These are phyloP conservation scores for Enteromius paludinosus DNA, from an alignment of 2,797 vertebrate species.

Conservation along the genomic window DNA sequence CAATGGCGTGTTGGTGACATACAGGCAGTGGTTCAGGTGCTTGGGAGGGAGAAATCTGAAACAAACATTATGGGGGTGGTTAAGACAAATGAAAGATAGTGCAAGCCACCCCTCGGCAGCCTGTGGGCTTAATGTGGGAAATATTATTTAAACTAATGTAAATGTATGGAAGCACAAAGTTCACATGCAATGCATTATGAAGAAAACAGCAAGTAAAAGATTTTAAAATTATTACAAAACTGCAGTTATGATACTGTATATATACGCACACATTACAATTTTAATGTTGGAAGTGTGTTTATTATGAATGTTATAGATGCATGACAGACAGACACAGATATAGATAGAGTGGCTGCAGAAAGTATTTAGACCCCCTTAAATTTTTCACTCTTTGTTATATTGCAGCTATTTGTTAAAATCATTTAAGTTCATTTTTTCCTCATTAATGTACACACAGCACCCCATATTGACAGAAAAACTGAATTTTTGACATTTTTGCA, in stretches of 20 bases:
- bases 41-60: slow-evolving; percentile 60
- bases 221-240: neutral
- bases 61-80: slow-evolving; percentile 40
- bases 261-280: neutral
- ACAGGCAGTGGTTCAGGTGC: slow-evolving; percentile 56
- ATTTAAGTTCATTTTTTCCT: too few relatives aligned
- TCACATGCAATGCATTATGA: neutral
- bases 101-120: neutral
- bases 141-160: neutral
- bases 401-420: too few relatives aligned
- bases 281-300: neutral
- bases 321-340: neutral
- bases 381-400: too few relatives aligned
- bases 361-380: too few relatives aligned
- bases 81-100: slow-evolving; percentile 43
- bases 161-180: neutral
- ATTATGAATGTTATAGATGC: neutral
- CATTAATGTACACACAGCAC: too few relatives aligned
- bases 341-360: too few relatives aligned
- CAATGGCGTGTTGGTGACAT: slow-evolving; percentile 54
- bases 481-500: too few relatives aligned
- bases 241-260: neutral
- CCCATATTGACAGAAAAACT: too few relatives aligned
- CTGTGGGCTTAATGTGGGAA: neutral
- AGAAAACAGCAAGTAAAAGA: neutral